Conservation (phyloP, 2,888 invertebrate species). For the Hecatera dysodea region DNA sequence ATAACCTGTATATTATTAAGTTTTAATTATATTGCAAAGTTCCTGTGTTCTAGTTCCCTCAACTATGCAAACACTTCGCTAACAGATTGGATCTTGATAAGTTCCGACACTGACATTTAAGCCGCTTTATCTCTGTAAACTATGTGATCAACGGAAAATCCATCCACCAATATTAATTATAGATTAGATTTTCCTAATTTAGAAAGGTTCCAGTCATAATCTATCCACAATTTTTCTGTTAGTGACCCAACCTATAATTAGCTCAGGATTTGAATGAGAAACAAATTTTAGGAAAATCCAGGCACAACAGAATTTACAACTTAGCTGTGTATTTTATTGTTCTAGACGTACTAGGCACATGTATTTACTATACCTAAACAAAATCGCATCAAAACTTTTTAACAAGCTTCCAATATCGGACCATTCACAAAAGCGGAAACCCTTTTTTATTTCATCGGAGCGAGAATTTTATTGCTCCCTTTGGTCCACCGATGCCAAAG, state of each 20-base stretch:
- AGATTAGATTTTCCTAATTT: not conserved
- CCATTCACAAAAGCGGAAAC: not conserved
- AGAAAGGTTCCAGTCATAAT: not conserved
- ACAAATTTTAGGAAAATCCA: not conserved
- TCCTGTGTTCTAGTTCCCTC: not conserved
- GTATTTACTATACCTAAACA: not conserved
- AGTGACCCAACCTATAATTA: not conserved
- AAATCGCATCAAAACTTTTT: constrained; percentile 7
- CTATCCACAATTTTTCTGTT: not conserved
- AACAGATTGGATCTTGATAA: not conserved
- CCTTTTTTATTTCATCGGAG: constrained; percentile 19
- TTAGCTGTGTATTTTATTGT: no score
- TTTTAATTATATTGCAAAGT: not conserved
- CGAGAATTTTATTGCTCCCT: constrained; percentile 8
- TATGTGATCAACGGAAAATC: not conserved
- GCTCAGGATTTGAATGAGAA: no score
- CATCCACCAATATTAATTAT: not conserved
- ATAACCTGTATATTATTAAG: no score
- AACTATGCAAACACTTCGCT: not conserved
- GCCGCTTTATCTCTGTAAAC: not conserved
- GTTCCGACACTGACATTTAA: constrained; percentile 12
- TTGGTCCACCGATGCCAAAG: not conserved
- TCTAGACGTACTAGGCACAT: not conserved
- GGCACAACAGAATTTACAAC: not conserved
- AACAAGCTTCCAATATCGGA: constrained; percentile 12